Evolutionary conservation across 1,140 invertebrate genomes (phyloP), one percentile per base, ranked within the genome.

Genomic region (Tetraneura akinire): DNA sequence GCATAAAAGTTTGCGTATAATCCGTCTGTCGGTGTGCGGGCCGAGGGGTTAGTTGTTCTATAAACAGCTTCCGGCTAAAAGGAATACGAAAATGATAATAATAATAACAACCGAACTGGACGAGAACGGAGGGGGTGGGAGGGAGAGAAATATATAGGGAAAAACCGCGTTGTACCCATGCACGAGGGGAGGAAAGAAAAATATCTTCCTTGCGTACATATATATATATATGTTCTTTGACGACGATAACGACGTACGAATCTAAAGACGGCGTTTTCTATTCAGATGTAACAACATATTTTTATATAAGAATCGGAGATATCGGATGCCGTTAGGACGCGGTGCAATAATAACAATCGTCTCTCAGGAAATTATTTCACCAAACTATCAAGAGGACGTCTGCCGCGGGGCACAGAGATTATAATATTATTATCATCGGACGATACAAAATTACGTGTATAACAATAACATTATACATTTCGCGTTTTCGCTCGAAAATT

Each of bases 331-430:
- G 32, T n/a, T n/a, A n/a, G n/a, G n/a, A n/a, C n/a, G n/a, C n/a
- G n/a, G n/a, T n/a, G n/a, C n/a, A 26, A 13, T 23, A 71, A 71
- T 51, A 29, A 71, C 42, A 49, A 70, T 70, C 66, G 66, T 26
- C n/a, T 26, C n/a, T 13, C 23, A 51, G 68, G 68, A 71, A 71
- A 71, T 71, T 29, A 51, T 71, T 47, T 68, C 10, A 45, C 68
- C 23, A 51, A 71, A 29, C 45, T 71, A n/a, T 51, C 47, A n/a
- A n/a, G 23, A 51, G 45, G 23, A 51, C 42, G 13, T 60, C 62
- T 70, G 45, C 26, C 64, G 32, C 68, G 23, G 68, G 21, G 13
- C 66, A 9, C 32, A 8, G 32, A 37, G 32, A 4, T 8, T 37
- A 37, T 37, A n/a, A n/a, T n/a, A n/a, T n/a, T n/a, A n/a, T n/a